Evolutionary conservation across 2,888 invertebrate species (phyloP).

Genomic region (Tenthredo scrophulariae): DNA sequence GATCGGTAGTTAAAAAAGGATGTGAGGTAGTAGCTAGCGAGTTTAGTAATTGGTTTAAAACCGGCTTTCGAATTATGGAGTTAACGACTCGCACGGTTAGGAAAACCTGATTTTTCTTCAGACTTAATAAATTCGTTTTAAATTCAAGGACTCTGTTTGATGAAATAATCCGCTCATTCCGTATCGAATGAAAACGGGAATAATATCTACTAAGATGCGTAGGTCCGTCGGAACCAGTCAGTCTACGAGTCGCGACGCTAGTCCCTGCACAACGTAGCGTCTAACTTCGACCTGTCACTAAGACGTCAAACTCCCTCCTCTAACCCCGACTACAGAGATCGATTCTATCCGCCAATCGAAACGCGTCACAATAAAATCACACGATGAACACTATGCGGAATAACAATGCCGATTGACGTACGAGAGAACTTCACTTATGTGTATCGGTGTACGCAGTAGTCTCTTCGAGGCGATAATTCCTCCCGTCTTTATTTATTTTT

Average conservation of each 20-base stretch:
- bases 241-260: constrained; percentile 27
- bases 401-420: not conserved
- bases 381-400: not conserved
- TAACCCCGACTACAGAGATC: not conserved
- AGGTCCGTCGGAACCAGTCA: constrained; percentile 46
- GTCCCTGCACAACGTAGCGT: constrained; percentile 31
- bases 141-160: not conserved
- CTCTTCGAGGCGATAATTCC: not conserved
- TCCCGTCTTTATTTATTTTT: not conserved
- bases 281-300: constrained; percentile 37
- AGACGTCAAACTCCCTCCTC: constrained; percentile 50
- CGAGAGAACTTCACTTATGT: not conserved
- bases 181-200: not conserved
- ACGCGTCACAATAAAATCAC: constrained; percentile 35
- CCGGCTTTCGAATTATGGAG: constrained; percentile 19
- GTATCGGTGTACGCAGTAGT: not conserved
- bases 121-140: not conserved
- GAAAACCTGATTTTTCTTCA: not conserved
- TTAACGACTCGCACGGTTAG: not conserved
- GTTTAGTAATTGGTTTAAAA: not conserved
- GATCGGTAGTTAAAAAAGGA: not conserved
- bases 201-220: not conserved
- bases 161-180: not conserved
- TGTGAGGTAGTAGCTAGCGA: not conserved
- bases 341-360: constrained; percentile 28